phyloP scores from a whole-genome alignment of 2,888 invertebrate genomes.

The Adineta ricciae region DNA sequence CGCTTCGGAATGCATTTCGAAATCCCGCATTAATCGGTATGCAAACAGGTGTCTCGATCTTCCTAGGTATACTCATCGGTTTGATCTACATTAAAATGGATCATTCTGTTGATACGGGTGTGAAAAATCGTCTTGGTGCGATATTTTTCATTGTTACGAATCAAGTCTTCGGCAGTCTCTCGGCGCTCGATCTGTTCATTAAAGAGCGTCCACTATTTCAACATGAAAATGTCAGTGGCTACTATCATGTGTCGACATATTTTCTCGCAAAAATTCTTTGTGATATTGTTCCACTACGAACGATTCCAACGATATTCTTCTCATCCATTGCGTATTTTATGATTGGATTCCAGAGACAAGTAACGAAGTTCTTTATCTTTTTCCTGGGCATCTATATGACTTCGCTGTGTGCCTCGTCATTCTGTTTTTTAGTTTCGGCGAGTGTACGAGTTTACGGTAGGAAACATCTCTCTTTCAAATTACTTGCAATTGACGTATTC shows the following conservation, averaged over 20 bases:
- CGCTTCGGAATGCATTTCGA: neutral
- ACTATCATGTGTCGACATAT: constrained; percentile 35
- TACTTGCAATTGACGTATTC: neutral
- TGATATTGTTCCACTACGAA: constrained; percentile 35
- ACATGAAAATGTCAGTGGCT: constrained; percentile 39
- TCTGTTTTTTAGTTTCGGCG: constrained; percentile 45
- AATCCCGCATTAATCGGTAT: neutral
- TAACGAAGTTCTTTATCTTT: neutral
- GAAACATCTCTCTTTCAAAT: neutral
- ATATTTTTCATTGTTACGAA: constrained; percentile 50
- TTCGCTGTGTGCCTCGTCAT: constrained; percentile 42
- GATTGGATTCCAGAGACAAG: constrained; percentile 20
- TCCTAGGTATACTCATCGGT: constrained; percentile 47
- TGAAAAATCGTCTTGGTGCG: constrained; percentile 49
- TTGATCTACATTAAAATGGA: constrained; percentile 46
- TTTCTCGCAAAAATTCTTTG: constrained; percentile 36
- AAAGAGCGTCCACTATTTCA: constrained; percentile 46
- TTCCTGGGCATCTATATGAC: constrained; percentile 42
- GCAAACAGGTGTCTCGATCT: constrained; percentile 42
- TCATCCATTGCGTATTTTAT: constrained; percentile 35
- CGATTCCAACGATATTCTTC: constrained; percentile 33
- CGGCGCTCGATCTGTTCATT: constrained; percentile 48
- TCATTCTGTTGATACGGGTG: constrained; percentile 40
- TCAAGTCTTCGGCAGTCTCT: constrained; percentile 48
- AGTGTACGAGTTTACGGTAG: constrained; percentile 40